Evolutionary conservation across 2,888 invertebrate genomes (phyloP).

Genomic region (Papilio elwesi): DNA sequence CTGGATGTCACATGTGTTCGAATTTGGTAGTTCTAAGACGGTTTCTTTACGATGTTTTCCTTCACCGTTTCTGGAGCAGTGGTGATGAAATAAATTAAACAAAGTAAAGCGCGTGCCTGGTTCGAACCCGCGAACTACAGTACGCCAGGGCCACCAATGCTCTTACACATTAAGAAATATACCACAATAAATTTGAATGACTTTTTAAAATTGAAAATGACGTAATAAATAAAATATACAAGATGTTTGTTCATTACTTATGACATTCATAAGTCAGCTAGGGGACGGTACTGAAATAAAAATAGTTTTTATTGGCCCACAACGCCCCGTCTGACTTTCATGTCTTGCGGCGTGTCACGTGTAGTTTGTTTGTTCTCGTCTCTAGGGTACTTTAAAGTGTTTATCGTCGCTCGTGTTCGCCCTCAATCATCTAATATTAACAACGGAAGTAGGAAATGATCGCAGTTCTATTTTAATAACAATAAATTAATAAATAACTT

Average conservation of each 20-base stretch:
- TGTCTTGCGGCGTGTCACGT: conserved; percentile 28
- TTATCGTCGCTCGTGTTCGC: conserved; percentile 29
- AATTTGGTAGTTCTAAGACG: no score
- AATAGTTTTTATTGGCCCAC: conserved; percentile 50
- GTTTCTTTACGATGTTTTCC: no score
- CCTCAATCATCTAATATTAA: conserved; percentile 32
- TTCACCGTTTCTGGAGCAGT: no score
- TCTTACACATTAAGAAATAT: no score
- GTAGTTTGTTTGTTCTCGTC: conserved; percentile 34
- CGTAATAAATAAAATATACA: background rate
- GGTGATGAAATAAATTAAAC: no score
- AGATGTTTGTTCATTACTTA: conserved; percentile 18
- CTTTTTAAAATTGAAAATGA: no score
- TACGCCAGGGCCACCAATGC: no score
- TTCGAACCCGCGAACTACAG: no score
- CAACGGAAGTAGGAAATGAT: conserved; percentile 29
- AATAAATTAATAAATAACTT: background rate
- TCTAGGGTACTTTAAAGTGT: conserved; percentile 26
- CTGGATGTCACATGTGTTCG: no score
- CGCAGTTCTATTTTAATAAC: background rate
- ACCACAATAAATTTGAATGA: no score
- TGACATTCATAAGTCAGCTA: conserved; percentile 48
- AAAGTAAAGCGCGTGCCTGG: no score
- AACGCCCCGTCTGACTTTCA: conserved; percentile 15
- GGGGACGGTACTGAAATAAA: conserved; percentile 48